A percentile compares a stretch with the other conserved stretches of the same genome.
Evolutionary conservation across 2,113 vertebrate genomes (phyloP).

Genomic region (Caranx melampygus): DNA sequence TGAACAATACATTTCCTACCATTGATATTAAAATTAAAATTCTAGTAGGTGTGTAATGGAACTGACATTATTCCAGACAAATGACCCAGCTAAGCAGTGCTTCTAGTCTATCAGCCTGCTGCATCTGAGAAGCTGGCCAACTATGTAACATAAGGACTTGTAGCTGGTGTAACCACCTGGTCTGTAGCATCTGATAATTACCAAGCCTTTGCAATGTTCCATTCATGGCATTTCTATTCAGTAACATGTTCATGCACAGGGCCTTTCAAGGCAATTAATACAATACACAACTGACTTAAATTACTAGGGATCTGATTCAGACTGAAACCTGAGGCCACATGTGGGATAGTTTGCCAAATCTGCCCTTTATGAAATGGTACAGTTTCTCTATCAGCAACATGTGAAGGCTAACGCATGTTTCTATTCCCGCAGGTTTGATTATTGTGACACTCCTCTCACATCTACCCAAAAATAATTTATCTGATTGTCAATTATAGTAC

Average conservation of each 20-base stretch:
- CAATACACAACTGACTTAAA: background rate
- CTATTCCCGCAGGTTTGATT: background rate
- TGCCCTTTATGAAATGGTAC: background rate
- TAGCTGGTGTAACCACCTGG: slow-evolving; percentile 12
- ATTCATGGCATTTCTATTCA: slow-evolving; percentile 4
- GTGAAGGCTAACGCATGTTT: too few species aligned
- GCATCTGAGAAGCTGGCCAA: slow-evolving; percentile 30
- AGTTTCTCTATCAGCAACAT: too few species aligned
- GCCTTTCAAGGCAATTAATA: background rate
- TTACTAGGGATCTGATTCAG: background rate
- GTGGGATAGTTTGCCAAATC: background rate
- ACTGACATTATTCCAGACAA: slow-evolving; percentile 12
- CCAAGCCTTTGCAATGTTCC: background rate
- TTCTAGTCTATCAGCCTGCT: slow-evolving; percentile 24
- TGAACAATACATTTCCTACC: background rate
- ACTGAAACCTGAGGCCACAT: background rate
- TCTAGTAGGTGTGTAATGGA: slow-evolving; percentile 2
- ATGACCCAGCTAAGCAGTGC: slow-evolving; percentile 22
- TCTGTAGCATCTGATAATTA: slow-evolving; percentile 3
- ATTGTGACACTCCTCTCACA: too few species aligned
- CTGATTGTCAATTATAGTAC: background rate
- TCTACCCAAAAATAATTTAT: background rate
- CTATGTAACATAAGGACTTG: slow-evolving; percentile 36
- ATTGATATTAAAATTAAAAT: background rate
- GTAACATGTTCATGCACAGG: background rate